Conservation (phyloP, 2,797 vertebrate genomes). For the Eurystomus glaucurus region DNA sequence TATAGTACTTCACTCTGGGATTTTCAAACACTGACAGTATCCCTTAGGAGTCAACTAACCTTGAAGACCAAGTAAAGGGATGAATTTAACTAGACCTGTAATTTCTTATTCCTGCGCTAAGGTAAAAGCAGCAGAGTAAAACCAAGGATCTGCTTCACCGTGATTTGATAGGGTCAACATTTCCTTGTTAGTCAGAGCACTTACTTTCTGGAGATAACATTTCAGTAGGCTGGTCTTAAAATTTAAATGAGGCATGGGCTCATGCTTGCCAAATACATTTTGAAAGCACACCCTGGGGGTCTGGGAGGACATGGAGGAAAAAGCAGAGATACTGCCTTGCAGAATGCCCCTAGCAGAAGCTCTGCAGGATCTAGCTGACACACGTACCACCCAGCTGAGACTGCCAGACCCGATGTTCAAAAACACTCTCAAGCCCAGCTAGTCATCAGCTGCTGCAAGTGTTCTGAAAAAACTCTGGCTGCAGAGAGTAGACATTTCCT, state of each 20-base stretch:
- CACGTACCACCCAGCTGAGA: neutral
- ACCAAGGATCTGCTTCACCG: neutral
- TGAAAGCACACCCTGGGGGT: neutral
- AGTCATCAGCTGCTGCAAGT: neutral
- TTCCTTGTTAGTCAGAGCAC: neutral
- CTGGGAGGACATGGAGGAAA: neutral
- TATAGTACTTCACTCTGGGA: neutral
- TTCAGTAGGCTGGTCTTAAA: neutral
- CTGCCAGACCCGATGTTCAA: neutral
- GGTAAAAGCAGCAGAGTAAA: neutral
- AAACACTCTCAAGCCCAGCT: neutral
- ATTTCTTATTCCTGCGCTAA: neutral
- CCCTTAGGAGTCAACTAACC: neutral
- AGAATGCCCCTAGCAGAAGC: neutral
- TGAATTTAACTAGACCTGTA: neutral
- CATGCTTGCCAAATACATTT: neutral
- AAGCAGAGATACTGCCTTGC: neutral
- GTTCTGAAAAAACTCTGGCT: neutral
- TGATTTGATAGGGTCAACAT: neutral
- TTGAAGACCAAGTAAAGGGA: neutral
- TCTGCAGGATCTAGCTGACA: neutral
- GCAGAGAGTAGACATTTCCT: neutral
- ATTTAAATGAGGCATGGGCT: neutral
- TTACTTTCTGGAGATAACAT: neutral
- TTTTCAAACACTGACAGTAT: neutral